Percentiles rank a stretch among this genome's conserved stretches.
phyloP scores from a whole-genome alignment of 2,888 invertebrate species.

The Blera fallax region DNA sequence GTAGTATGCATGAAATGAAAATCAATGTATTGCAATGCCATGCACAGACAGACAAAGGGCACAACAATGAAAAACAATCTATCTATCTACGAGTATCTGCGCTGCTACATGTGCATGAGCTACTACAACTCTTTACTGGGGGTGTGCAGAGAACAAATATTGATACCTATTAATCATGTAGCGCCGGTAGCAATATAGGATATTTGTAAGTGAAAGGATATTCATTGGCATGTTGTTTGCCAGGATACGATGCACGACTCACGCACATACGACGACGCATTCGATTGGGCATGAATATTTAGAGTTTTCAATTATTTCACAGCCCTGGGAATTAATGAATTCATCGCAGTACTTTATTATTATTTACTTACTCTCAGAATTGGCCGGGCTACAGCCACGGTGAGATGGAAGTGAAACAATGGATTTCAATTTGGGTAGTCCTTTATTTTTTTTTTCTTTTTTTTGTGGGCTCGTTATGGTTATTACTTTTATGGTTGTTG shows the following conservation, averaged over 20 bases:
- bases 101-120: no score
- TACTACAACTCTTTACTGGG: no score
- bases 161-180: slow-evolving; percentile 69
- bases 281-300: slow-evolving; percentile 53
- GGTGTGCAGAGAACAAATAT: slow-evolving; percentile 50
- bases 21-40: slow-evolving; percentile 68
- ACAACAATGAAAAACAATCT: slow-evolving; percentile 54
- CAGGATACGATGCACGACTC: background rate
- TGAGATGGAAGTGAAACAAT: slow-evolving; percentile 57
- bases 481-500: background rate
- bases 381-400: background rate
- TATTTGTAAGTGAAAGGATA: slow-evolving; percentile 55
- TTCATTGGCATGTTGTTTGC: slow-evolving; percentile 24
- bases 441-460: background rate
- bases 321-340: slow-evolving; percentile 57
- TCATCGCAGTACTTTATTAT: slow-evolving; percentile 54
- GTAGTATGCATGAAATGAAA: slow-evolving; percentile 49
- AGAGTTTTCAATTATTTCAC: slow-evolving; percentile 67
- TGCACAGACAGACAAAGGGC: slow-evolving; percentile 52
- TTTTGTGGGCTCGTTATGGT: background rate
- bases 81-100: background rate
- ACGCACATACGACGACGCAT: background rate
- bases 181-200: slow-evolving; percentile 43
- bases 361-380: slow-evolving; percentile 29
- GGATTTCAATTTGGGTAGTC: slow-evolving; percentile 51